Base-by-base conservation (phyloP, 2,797 vertebrate species). In the Anguilla obscura region DNA sequence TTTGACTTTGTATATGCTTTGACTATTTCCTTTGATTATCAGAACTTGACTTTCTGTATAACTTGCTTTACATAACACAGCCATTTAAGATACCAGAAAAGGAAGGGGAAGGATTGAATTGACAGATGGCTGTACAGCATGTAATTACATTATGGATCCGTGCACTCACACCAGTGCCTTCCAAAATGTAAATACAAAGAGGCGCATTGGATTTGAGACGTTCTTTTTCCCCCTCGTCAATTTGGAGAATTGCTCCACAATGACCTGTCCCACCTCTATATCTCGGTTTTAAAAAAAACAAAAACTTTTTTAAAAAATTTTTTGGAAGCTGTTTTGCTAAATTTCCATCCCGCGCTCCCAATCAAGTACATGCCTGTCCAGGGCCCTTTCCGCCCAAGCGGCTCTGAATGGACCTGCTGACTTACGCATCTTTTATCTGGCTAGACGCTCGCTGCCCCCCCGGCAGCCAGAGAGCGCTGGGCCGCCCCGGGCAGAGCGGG, bases 381-480 rank as follows among this genome's bases (percentile, higher is more conserved):
- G 87, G 88, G 90, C 89, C 91, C 87, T 92, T 94, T 92, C 88
- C 92, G 91, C 90, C 88, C 90, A 91, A 93, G 88, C 90, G 90
- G 88, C 91, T 93, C 93, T 91, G 91, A 91, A 45, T 92, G 89
- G 93, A 91, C 91, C 91, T 93, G 93, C 91, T 91, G 92, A 93
- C 90, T 93, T 92, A 87, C 88, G 90, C 76, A 88, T 90, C 86
- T 90, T 90, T 92, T 92, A 91, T 94, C 89, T 91, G 88, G 88
- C 85, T 87, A 86, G 89, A 92, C 87, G 16, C 88, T 80, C 89
- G 84, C 93, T 91, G 92, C 66, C 18, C 84, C 71, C 52, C n/a
- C 21, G 33, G 36, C 36, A 40, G 36, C 36, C 36, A 40, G 36
- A 36, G 36, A 40, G 36, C 14, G 24, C 66, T 52, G 7, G 40